Base-by-base conservation (phyloP, 2,888 invertebrate genomes). In the Ptychoptera contaminata region DNA sequence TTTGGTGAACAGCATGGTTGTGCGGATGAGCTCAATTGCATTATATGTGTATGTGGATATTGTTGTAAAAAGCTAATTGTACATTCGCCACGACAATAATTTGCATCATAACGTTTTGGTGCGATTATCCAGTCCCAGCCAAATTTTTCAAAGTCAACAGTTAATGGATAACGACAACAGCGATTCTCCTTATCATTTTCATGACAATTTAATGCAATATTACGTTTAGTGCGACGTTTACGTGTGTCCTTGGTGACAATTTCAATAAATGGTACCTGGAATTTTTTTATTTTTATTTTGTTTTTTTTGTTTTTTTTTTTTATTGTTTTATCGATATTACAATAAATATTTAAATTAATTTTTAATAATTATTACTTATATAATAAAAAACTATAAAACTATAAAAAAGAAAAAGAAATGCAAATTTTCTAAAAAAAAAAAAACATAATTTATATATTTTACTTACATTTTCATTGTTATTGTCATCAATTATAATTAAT, bases 111-210 rank as follows among this genome's bases (percentile, higher is more conserved):
- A 48, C 79, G 74, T 57, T 88, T 90, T 0, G 97, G 97, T 0
- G 93, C 93, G 47, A 97, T 90, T 56, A 97, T 87, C 82, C 93
- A 97, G 60, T 94, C 90, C 92, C 94, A 96, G 23, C 93, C 93
- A 60, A 96, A 92, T 42, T 58, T 59, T 15, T 59, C 58, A 63
- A 97, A 97, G 69, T 94, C 90, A 12, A 97, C 90, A 11, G 80
- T 80, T 37, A 96, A 72, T 1, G 93, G 92, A 65, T 92, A 93
- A 5, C 94, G 80, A 60, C 97, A 97, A 67, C 97, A 97, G 39
- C 88, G 74, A 29, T 79, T 75, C 57, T 92, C 88, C 53, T 80
- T 58, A 45, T 63, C 64, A 44, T 54, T 60, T 54, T 87, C 88
- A 46, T 82, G 80, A 67, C 93, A 93, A 60, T 84, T 83, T 58